phyloP scores from a whole-genome alignment of 2,113 vertebrate genomes.

The Pantherophis guttatus region DNA sequence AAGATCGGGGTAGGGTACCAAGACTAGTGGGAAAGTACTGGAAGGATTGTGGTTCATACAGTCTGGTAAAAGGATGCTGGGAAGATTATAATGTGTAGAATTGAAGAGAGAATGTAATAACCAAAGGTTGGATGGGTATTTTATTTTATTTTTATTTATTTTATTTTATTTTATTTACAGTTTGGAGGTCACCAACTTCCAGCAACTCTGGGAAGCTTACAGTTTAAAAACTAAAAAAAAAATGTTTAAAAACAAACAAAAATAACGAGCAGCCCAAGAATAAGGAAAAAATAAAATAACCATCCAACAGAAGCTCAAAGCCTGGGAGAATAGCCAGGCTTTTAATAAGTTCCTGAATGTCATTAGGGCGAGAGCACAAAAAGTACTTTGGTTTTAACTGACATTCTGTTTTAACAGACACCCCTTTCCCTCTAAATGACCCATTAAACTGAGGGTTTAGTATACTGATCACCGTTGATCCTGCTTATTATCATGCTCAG shows the following conservation, averaged over 20 bases:
- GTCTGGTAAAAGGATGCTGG: not conserved
- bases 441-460: not conserved
- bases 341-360: not conserved
- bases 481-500: not conserved
- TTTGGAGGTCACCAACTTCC: not conserved
- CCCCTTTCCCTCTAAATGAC: not conserved
- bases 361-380: not conserved
- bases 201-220: not conserved
- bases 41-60: no score
- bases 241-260: not conserved
- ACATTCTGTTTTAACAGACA: not conserved
- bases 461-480: not conserved
- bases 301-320: not conserved
- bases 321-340: not conserved
- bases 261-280: not conserved
- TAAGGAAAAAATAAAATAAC: not conserved
- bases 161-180: not conserved
- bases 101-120: not conserved
- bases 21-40: not conserved
- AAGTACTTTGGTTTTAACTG: not conserved
- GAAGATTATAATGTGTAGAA: not conserved
- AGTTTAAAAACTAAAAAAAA: not conserved
- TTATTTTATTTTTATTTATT: not conserved
- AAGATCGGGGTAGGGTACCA: not conserved
- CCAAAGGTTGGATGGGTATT: not conserved